Base-by-base conservation (phyloP, 2,113 vertebrate species). In the Chionomys nivalis region DNA sequence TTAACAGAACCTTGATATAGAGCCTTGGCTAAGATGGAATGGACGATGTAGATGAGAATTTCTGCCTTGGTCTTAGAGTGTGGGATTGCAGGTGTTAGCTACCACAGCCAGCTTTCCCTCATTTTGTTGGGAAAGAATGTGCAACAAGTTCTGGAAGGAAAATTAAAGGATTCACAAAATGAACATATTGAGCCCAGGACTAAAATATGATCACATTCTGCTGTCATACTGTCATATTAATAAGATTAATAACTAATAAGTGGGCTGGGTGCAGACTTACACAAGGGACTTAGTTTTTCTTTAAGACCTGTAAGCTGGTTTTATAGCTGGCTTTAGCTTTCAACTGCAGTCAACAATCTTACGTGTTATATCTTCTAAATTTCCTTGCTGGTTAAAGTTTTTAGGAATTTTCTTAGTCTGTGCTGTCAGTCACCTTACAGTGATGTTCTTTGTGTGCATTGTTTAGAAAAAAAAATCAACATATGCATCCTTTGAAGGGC, bases 131-230 rank as follows among this genome's bases (percentile, higher is more conserved):
- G 47, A 96, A 95, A 87, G 75, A 12, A 8, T 66, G 66, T 72
- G 5, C 33, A 94, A 36, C 79, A 49, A 76, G 14, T 91, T 91
- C 33, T 26, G 81, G 28, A 82, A 94, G 28, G 63, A 47, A 86
- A 63, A 65, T 82, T 91, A 42, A 33, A 42, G n/a, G 42, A 49
- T 72, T 87, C 13, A 24, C 79, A 81, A 82, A 61, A 73, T 26
- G 73, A 72, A 89, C 77, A 1, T 89, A 61, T 93, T 87, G 42
- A 90, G 28, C 55, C 0, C 1, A 42, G 82, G 26, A 42, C 24
- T 93, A 24, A 82, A 96, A 79, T 94, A 55, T 96, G 9, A 6
- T 96, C 87, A 52, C 42, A 28, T 89, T 93, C 11, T 94, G 5
- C 28, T 47, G 82, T 79, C 12, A 78, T 14, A 49, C 19, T 49